Evolutionary conservation across 2,888 invertebrate species (phyloP), one percentile per base, ranked within the genome.

Genomic region (Gandaritis pyraliata): DNA sequence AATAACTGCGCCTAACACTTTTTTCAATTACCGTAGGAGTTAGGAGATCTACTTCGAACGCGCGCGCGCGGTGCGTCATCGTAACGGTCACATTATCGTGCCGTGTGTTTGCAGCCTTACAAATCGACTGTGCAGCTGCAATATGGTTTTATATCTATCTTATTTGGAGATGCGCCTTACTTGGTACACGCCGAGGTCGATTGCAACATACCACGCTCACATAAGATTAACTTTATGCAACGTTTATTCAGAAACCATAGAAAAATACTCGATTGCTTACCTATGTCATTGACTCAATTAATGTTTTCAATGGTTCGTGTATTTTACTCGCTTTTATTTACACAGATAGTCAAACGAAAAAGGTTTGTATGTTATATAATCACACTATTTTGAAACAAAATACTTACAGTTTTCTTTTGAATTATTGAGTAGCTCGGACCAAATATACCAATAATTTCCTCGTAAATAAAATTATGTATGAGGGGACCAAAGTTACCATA

Each of bases 121-220:
- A 60, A 53, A 39, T 58, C 23, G 45, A 15, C 51, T 18, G 57
- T 61, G 64, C 64, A 65, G 61, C 61, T 65, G 64, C 64, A 61
- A 18, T 51, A 36, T 47, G 58, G 61, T 61, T 62, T 45, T 65
- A 60, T 64, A 58, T 61, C 53, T 36, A 47, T 65, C 57, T 49
- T 62, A 65, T 62, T 65, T 59, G 62, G 65, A 59, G 65, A 65
- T 64, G 64, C 65, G 64, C 51, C 64, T 56, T 50, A 62, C 59
- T 65, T 43, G 62, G 65, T n/a, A n/a, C 56, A 52, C 52, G 56
- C 52, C 65, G 62, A 62, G 65, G 65, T 65, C 62, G 62, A 59
- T 59, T 63, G 56, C 64, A 52, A 59, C 59, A 64, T 53, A 41
- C n/a, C 55, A 52, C 52, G 57, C 36, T 47, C 39, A 30, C 46